Evolutionary conservation across 2,797 vertebrate species (phyloP).

Genomic region (Chloroceryle inda): DNA sequence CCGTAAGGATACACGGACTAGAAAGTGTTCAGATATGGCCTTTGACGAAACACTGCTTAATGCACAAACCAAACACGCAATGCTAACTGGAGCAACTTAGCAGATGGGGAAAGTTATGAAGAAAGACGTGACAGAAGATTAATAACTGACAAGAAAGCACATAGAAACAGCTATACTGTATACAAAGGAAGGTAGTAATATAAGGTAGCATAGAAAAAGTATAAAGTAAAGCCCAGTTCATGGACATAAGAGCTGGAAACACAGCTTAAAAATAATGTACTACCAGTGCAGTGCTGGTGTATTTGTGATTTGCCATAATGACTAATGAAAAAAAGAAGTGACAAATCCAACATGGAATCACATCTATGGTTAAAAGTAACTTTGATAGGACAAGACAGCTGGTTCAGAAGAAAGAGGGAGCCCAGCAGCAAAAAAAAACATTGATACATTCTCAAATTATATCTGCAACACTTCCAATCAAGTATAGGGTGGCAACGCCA

Average conservation of each 20-base stretch:
- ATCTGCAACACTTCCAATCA: background rate
- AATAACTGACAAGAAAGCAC: background rate
- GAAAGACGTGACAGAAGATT: background rate
- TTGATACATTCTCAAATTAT: background rate
- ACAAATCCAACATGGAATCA: background rate
- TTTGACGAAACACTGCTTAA: background rate
- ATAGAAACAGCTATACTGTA: background rate
- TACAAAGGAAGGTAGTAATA: background rate
- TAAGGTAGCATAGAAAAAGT: background rate
- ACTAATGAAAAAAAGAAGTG: background rate
- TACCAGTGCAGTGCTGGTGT: background rate
- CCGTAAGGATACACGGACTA: background rate
- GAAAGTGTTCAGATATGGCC: background rate
- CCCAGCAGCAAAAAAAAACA: background rate
- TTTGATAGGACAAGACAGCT: background rate
- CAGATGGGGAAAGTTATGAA: background rate
- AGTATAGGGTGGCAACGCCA: background rate
- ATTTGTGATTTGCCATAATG: background rate
- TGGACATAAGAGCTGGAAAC: background rate
- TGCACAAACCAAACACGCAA: background rate
- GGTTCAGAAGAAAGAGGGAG: background rate
- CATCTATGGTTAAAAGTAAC: background rate
- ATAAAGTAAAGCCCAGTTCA: background rate
- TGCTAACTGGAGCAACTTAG: background rate
- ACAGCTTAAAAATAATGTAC: background rate